Evolutionary conservation across 2,797 vertebrate genomes (phyloP).

Genomic region (Aselliscus stoliczkanus): DNA sequence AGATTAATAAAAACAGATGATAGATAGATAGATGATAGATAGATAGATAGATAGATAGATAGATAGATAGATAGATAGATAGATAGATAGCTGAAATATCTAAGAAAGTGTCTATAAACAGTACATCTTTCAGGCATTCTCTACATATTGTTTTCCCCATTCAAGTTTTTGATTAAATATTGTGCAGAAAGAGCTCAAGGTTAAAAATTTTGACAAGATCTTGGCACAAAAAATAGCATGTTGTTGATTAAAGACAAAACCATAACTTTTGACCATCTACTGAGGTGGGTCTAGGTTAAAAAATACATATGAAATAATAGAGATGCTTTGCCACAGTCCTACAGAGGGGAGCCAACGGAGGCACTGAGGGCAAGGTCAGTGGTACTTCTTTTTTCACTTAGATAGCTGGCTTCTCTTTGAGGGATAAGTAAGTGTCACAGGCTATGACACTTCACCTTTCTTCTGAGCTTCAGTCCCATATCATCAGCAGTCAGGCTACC

Average conservation of each 20-base stretch:
- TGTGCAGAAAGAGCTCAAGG: not conserved
- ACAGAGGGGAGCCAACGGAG: not conserved
- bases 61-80: not conserved
- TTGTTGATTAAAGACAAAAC: conserved; percentile 26
- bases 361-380: not conserved
- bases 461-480: not conserved
- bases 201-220: conserved; percentile 33
- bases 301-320: not conserved
- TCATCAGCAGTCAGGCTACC: not conserved
- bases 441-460: not conserved
- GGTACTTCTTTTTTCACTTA: not conserved
- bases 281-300: not conserved
- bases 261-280: not conserved
- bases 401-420: not conserved
- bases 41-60: not conserved
- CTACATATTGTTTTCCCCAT: not conserved
- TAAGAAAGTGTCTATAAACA: not conserved
- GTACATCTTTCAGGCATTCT: not conserved
- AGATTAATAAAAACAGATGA: not conserved
- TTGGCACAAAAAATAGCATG: not conserved
- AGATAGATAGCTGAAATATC: not conserved
- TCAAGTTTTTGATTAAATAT: not conserved
- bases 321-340: not conserved
- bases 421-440: not conserved
- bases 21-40: not conserved